Evolutionary conservation across 2,113 vertebrate genomes (phyloP).

Genomic region (Melanotaenia duboulayi): DNA sequence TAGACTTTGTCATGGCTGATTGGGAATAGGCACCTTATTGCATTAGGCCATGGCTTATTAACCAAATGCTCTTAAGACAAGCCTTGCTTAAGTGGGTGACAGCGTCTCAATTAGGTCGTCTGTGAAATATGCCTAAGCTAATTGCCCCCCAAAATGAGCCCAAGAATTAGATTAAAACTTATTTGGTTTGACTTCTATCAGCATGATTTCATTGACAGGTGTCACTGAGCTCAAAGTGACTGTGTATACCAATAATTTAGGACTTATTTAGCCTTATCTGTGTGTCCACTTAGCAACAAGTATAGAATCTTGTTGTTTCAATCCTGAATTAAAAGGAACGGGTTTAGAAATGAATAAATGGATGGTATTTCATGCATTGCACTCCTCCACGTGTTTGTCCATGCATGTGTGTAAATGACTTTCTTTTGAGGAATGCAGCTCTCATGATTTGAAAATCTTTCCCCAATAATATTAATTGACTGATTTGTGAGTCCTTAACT

Average conservation of each 20-base stretch:
- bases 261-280: slow-evolving; percentile 40
- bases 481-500: slow-evolving; percentile 76
- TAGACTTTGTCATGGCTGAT: slow-evolving; percentile 84
- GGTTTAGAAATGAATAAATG: not conserved
- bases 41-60: slow-evolving; percentile 84
- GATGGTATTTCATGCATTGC: not conserved
- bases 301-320: too few species aligned
- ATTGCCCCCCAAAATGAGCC: slow-evolving; percentile 71
- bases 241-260: slow-evolving; percentile 29
- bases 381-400: slow-evolving; percentile 22
- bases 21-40: slow-evolving; percentile 84
- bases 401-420: slow-evolving; percentile 27
- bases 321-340: too few species aligned
- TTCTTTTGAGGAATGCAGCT: slow-evolving; percentile 26
- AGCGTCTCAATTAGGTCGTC: slow-evolving; percentile 80
- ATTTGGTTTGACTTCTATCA: slow-evolving; percentile 48
- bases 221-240: slow-evolving; percentile 53
- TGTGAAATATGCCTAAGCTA: slow-evolving; percentile 74
- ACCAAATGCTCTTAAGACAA: slow-evolving; percentile 82
- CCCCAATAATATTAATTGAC: slow-evolving; percentile 70
- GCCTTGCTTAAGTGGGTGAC: slow-evolving; percentile 84
- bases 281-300: too few species aligned
- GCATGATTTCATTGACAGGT: slow-evolving; percentile 62
- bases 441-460: slow-evolving; percentile 66
- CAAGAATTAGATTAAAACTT: slow-evolving; percentile 65